Evolutionary conservation across 2,888 invertebrate species (phyloP).

Genomic region (Ramazzottius varieornatus): DNA sequence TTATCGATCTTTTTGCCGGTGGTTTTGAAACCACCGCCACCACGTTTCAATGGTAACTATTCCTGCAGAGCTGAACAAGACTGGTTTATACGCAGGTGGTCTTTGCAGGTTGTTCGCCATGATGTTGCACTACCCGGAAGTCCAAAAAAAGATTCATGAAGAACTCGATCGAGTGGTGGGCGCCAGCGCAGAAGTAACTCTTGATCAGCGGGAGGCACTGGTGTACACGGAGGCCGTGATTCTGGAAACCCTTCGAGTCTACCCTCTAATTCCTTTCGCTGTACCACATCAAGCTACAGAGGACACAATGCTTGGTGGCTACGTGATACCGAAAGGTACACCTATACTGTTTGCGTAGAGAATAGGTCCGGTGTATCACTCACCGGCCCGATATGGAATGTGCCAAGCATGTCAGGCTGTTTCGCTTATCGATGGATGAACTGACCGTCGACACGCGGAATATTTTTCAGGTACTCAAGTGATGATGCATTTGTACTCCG

Average conservation of each 20-base stretch:
- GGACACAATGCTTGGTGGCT: neutral
- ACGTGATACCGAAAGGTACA: conserved; percentile 2
- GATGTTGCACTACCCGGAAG: conserved; percentile 5
- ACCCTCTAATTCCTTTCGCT: conserved; percentile 7
- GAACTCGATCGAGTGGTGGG: conserved; percentile 6
- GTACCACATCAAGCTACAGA: conserved; percentile 5
- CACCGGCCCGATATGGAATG: too few relatives aligned
- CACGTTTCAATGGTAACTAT: conserved; percentile 6
- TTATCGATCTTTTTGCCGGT: conserved; percentile 6
- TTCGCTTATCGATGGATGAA: too few relatives aligned
- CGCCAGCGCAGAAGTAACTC: neutral
- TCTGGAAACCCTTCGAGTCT: conserved; percentile 7
- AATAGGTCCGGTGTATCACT: too few relatives aligned
- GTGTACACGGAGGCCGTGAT: conserved; percentile 7
- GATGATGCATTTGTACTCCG: conserved; percentile 6
- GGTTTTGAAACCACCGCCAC: conserved; percentile 7
- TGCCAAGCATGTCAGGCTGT: too few relatives aligned
- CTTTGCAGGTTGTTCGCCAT: neutral
- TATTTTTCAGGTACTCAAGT: conserved; percentile 1
- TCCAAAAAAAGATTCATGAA: conserved; percentile 7
- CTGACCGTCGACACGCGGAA: too few relatives aligned
- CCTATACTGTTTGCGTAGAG: too few relatives aligned
- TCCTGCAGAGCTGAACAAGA: neutral
- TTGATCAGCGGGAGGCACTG: conserved; percentile 5
- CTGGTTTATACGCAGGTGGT: neutral